These are phyloP conservation scores for Ornithoptera alexandrae DNA, from an alignment of 2,888 invertebrate genomes.

Conservation along the genomic window DNA sequence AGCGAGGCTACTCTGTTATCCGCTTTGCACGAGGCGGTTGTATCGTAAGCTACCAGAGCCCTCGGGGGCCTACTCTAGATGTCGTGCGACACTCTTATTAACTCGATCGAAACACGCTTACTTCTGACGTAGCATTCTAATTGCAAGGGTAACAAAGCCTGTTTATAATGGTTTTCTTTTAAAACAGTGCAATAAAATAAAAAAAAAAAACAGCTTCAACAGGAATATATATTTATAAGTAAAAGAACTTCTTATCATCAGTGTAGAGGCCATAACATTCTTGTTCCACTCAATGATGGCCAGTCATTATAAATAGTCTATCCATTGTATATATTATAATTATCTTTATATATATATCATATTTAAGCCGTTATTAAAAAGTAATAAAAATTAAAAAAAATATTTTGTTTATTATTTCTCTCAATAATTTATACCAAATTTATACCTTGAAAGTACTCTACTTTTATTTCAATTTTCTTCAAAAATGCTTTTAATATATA, in stretches of 20 bases:
- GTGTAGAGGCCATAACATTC: no score
- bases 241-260: no score
- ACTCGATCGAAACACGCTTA: conserved; percentile 64
- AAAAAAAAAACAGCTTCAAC: not conserved
- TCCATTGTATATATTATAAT: no score
- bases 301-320: no score
- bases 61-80: conserved; percentile 50
- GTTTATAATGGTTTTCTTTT: not conserved
- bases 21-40: conserved; percentile 34
- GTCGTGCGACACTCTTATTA: conserved; percentile 63
- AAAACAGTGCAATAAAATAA: not conserved
- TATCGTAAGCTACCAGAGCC: conserved; percentile 45
- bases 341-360: no score
- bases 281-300: no score
- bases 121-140: conserved; percentile 58
- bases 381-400: no score
- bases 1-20: conserved; percentile 19
- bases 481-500: not conserved
- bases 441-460: no score
- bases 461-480: no score
- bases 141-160: not conserved
- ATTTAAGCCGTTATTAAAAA: no score
- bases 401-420: no score
- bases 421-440: no score
- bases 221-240: not conserved